A percentile compares a stretch with the other conserved stretches of the same genome.
phyloP scores from a whole-genome alignment of 2,888 invertebrate genomes.

The Tenthredo notha region DNA sequence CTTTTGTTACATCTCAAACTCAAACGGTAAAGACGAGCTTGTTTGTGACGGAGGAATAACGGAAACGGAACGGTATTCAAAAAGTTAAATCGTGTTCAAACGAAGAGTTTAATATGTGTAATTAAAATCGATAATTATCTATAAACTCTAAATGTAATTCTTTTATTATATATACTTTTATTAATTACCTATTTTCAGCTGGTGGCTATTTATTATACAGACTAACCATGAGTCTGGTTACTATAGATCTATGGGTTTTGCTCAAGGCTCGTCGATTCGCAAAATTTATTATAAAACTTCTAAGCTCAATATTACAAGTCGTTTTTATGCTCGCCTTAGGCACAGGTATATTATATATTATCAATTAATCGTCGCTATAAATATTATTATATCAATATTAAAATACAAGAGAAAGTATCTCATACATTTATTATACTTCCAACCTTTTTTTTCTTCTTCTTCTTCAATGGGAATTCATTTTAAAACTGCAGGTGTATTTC shows the following conservation, averaged over 20 bases:
- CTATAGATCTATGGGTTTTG: slow-evolving; percentile 66
- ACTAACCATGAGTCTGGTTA: slow-evolving; percentile 43
- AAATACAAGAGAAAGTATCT: neutral
- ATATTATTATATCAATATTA: neutral
- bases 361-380: neutral
- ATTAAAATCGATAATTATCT: neutral
- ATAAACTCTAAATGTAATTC: neutral
- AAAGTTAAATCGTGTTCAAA: neutral
- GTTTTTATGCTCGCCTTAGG: slow-evolving; percentile 59
- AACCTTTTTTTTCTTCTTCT: neutral
- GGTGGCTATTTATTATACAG: neutral
- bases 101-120: neutral
- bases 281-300: slow-evolving; percentile 49
- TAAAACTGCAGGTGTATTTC: slow-evolving; percentile 58
- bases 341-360: slow-evolving; percentile 59
- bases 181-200: slow-evolving; percentile 14
- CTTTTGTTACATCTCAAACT: neutral
- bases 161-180: neutral
- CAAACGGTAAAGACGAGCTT: neutral
- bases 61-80: neutral
- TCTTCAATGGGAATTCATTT: slow-evolving; percentile 5
- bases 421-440: neutral
- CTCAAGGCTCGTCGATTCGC: slow-evolving; percentile 58
- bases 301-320: slow-evolving; percentile 60
- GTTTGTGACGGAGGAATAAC: neutral